Base-by-base conservation (phyloP, 1,140 invertebrate species). In the Anastrepha ludens region DNA sequence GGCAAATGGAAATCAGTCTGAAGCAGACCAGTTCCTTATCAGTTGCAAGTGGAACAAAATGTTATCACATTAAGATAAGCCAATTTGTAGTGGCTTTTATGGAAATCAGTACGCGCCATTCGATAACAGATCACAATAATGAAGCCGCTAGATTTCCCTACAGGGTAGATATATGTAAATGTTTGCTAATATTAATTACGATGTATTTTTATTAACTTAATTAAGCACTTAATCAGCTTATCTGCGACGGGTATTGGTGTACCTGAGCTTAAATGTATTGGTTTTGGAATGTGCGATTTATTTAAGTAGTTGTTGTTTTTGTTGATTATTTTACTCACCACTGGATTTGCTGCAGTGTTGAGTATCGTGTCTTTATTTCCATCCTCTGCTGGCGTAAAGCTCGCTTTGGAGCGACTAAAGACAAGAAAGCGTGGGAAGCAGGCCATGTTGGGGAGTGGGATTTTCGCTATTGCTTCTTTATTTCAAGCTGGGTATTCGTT, bases 311-410 rank as follows among this genome's bases (percentile, higher is more conserved):
- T 70, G 7, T 11, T 29, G 5, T 85, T 85, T 11, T 85, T 85
- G 15, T 65, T 87, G 44, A 29, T 11, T 70, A 8, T 44, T 74
- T 50, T 87, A 89, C 91, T 92, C 89, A 92, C 91, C 91, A 92
- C 91, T 86, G 91, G 89, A 62, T 90, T 92, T 67, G 91, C 90
- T 85, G 87, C 88, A 78, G 90, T 92, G 89, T 92, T 91, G 87
- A 92, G 89, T 89, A 92, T 89, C 62, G 91, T 91, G 88, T 92
- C 91, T 74, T 90, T 91, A 89, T 92, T 92, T 81, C 89, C 90
- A 88, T 92, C 91, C 87, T 90, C 70, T 13, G 89, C 89, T 39
- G 91, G 91, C n/a, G 90, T 92, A 58, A 92, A 92, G 90, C 92
- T 92, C 87, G 91, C 91, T 90, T 91, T 92, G 13, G 86, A 90